Evolutionary conservation across 2,888 invertebrate species (phyloP), one percentile per base, ranked within the genome.

Genomic region (Apotomis capreana): DNA sequence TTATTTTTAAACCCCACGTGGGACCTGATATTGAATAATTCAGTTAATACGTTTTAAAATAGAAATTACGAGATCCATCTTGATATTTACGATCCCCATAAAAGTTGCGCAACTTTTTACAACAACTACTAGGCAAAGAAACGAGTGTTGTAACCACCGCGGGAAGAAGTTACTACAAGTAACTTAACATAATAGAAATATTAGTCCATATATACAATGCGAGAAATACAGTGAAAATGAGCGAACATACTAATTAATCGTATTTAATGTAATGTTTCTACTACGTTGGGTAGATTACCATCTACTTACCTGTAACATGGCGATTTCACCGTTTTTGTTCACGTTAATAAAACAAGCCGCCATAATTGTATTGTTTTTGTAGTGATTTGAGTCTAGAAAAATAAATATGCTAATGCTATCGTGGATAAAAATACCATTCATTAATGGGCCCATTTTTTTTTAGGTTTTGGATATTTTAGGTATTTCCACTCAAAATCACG

Each of bases 181-280:
- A 46, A 10, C 13, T 60, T 60, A 61, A 61, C 26, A 15, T n/a
- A 46, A 40, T 40, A 44, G 5, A 44, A 15, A 13, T 9, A 0
- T 46, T 61, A 61, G 46, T 61, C 49, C 49, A 49, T 10, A 49
- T 10, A 49, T 40, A 51, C 46, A 40, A 59, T 15, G 67, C 36
- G 58, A 69, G 62, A 69, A 69, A 26, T 57, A 57, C 10, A 58
- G 63, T 63, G 62, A 69, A 61, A 69, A 69, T 57, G 62, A 58
- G 57, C 5, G 69, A 63, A 68, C 68, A 54, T 58, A 40, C 40
- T 37, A 51, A n/a, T 58, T 69, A 57, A 69, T 63, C 12, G 26
- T 65, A 15, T 57, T n/a, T 63, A 69, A 69, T 63, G 62, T 69
- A 6, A 40, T 64, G 54, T 65, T 69, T 69, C 62, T 62, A 63